Conservation (phyloP, 2,113 vertebrate genomes). For the Himantopus leucocephalus region DNA sequence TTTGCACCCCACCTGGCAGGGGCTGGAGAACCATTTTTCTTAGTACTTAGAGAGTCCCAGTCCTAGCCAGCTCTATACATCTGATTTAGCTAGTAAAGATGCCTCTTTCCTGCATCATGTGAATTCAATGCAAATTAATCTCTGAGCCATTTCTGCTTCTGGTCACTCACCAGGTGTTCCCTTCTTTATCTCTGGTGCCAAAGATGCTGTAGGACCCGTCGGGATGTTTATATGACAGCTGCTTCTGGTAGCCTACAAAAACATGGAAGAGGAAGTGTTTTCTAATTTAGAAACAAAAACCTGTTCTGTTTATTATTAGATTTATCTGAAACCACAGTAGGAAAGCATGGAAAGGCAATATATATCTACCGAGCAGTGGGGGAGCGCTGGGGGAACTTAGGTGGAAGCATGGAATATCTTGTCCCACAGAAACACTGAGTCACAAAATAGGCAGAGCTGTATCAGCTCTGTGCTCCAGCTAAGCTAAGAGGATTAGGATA, state of each 20-base stretch:
- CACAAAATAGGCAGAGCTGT: neutral
- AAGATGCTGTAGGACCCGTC: constrained; percentile 78
- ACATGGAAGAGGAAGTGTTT: neutral
- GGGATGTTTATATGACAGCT: constrained; percentile 67
- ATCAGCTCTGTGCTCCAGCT: neutral
- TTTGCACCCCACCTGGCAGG: fast-evolving
- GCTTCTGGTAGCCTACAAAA: constrained; percentile 74
- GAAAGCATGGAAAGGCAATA: neutral
- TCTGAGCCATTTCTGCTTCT: neutral
- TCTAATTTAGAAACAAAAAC: neutral
- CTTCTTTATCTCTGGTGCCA: constrained; percentile 41
- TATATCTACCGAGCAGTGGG: neutral
- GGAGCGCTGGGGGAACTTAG: neutral
- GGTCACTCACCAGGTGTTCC: constrained; percentile 74
- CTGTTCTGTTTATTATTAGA: neutral
- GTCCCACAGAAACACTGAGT: neutral
- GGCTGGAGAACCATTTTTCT: neutral
- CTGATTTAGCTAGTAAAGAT: neutral
- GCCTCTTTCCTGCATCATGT: neutral
- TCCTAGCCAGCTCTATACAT: neutral
- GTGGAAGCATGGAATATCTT: neutral
- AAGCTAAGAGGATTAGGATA: neutral
- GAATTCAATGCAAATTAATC: neutral
- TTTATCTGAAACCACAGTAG: neutral
- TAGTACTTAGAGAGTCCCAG: neutral